Evolutionary conservation across 2,797 vertebrate species (phyloP).

Genomic region (Sebastes baramenuke): DNA sequence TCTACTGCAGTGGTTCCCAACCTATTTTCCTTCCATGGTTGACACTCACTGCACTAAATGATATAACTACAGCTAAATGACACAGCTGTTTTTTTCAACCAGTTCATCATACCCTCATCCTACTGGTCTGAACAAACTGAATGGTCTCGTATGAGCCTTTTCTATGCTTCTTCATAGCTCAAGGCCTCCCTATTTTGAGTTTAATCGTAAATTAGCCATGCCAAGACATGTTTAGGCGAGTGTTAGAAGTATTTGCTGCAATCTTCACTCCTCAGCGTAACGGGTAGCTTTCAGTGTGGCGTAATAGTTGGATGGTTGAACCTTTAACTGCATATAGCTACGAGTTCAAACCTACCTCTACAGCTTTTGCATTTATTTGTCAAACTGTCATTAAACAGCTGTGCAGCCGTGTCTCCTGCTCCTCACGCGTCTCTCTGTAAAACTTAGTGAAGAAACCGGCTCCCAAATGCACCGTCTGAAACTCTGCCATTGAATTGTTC

Average conservation of each 20-base stretch:
- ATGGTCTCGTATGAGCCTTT: background rate
- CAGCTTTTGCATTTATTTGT: background rate
- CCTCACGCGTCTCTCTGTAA: background rate
- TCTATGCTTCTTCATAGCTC: conserved; percentile 25
- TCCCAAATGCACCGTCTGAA: background rate
- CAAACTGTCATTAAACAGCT: background rate
- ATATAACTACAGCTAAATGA: background rate
- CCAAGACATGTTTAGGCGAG: conserved; percentile 20
- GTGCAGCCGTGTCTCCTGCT: background rate
- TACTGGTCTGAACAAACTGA: background rate
- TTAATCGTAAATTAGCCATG: background rate
- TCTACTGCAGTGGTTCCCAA: background rate
- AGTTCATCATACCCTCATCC: background rate
- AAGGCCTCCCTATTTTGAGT: conserved; percentile 21
- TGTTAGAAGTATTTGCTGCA: background rate
- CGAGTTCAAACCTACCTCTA: conserved; percentile 11
- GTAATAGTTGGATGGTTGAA: background rate
- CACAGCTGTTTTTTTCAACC: background rate
- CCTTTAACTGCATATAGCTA: background rate
- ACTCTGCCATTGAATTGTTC: background rate
- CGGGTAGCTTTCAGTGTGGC: background rate
- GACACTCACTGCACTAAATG: background rate
- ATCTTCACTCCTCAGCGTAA: background rate
- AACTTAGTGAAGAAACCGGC: background rate
- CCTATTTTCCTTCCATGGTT: background rate